These are phyloP conservation scores for Mythimna vitellina DNA, from an alignment of 2,888 invertebrate species.

Conservation along the genomic window DNA sequence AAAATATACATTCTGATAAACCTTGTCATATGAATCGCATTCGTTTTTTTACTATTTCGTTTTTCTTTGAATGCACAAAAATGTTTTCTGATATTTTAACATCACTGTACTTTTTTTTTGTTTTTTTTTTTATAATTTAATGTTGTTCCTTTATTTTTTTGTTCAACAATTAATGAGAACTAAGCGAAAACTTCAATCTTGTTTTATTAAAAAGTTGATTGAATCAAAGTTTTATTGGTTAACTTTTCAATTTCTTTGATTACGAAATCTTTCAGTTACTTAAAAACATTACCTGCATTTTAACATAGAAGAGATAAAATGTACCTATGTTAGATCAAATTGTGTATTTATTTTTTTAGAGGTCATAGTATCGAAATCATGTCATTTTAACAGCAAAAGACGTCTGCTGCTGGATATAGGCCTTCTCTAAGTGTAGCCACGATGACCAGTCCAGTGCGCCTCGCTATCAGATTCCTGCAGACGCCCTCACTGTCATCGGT, in stretches of 20 bases:
- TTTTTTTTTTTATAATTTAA: too few relatives aligned
- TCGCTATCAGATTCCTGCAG: too few relatives aligned
- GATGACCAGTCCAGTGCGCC: too few relatives aligned
- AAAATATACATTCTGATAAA: slow-evolving; percentile 7
- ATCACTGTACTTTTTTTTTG: neutral
- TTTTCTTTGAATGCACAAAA: neutral
- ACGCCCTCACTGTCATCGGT: too few relatives aligned
- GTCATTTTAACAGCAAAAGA: too few relatives aligned
- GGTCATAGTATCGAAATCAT: too few relatives aligned
- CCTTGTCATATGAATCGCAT: neutral
- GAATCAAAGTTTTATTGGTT: slow-evolving; percentile 31
- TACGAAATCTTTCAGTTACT: neutral
- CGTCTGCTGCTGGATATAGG: too few relatives aligned
- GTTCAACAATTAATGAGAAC: neutral
- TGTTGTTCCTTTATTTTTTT: neutral
- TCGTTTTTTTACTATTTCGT: too few relatives aligned
- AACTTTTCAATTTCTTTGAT: neutral
- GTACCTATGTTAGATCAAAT: too few relatives aligned
- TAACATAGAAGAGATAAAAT: too few relatives aligned
- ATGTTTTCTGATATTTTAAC: neutral
- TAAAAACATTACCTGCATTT: neutral
- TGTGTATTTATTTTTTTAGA: too few relatives aligned
- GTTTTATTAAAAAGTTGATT: slow-evolving; percentile 46
- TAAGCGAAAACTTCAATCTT: slow-evolving; percentile 3
- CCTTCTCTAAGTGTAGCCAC: too few relatives aligned